A percentile compares a stretch with the other conserved stretches of the same genome.
Evolutionary conservation across 2,797 vertebrate genomes (phyloP).

Genomic region (Coreius guichenoti): DNA sequence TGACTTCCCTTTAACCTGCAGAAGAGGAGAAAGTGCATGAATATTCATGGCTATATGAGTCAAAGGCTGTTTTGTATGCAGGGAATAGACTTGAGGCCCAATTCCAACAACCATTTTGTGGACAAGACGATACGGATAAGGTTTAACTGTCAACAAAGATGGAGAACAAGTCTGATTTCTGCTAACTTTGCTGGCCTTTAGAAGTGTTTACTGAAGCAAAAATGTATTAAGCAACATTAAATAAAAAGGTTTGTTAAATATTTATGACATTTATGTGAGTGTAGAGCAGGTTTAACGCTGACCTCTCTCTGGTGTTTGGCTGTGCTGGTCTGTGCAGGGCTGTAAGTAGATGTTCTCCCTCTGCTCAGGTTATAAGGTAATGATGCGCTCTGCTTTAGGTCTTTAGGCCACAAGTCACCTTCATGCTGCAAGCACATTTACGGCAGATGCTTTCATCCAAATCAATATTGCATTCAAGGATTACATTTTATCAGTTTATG

Average conservation of each 20-base stretch:
- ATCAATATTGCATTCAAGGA: neutral
- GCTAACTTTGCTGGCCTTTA: constrained; percentile 20
- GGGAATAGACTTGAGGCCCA: neutral
- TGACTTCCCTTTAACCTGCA: constrained; percentile 50
- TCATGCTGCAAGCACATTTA: constrained; percentile 76
- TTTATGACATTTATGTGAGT: constrained; percentile 13
- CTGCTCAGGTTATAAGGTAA: constrained; percentile 77
- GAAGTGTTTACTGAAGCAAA: constrained; percentile 22
- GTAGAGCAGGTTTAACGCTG: constrained; percentile 49
- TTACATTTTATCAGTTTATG: neutral
- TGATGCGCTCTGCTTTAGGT: constrained; percentile 73
- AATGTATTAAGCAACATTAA: constrained; percentile 3
- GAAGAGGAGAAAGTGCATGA: neutral
- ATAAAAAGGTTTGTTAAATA: neutral
- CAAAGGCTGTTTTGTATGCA: constrained; percentile 2
- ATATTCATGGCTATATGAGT: neutral
- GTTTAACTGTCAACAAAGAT: constrained; percentile 25
- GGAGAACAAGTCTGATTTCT: constrained; percentile 8
- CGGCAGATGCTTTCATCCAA: neutral
- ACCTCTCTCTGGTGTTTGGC: constrained; percentile 73
- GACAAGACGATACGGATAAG: neutral
- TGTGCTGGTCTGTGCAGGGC: constrained; percentile 27
- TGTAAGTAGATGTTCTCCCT: constrained; percentile 66
- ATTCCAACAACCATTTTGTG: neutral
- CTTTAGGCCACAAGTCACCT: constrained; percentile 79